Evolutionary conservation across 1,140 invertebrate species (phyloP).

Genomic region (Stenopsyche tienmushanensis): DNA sequence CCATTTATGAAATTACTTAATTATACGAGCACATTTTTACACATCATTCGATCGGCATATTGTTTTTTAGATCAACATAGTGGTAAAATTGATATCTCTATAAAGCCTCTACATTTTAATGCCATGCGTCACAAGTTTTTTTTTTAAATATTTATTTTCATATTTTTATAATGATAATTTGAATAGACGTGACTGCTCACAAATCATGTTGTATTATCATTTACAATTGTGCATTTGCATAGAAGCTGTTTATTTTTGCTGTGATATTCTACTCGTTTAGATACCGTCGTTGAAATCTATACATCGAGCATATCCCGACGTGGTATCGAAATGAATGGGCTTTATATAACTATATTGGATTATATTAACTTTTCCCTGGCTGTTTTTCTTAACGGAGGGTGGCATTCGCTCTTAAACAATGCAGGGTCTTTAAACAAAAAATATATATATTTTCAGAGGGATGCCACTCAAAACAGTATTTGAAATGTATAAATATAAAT

Average conservation of each 20-base stretch:
- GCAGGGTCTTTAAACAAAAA: conserved; percentile 42
- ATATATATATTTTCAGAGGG: conserved; percentile 38
- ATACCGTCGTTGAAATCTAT: no score
- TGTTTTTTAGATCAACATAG: no score
- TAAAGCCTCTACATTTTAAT: not conserved
- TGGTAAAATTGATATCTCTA: no score
- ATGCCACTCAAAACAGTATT: conserved; percentile 31
- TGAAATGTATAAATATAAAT: conserved; percentile 30
- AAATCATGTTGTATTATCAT: no score
- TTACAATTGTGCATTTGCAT: no score
- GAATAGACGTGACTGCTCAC: no score
- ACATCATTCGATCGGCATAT: not conserved
- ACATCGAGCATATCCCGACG: not conserved
- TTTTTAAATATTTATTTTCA: conserved; percentile 2
- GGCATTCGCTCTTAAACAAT: conserved; percentile 40
- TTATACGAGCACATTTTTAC: conserved; percentile 11
- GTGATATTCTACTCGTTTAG: not conserved
- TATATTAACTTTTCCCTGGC: not conserved
- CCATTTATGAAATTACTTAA: conserved; percentile 23
- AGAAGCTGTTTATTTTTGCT: not conserved
- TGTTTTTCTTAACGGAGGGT: conserved; percentile 26
- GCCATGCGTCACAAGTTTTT: no score
- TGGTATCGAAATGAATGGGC: conserved; percentile 12
- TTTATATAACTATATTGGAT: conserved; percentile 3
- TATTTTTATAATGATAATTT: no score